Evolutionary conservation across 2,888 invertebrate species (phyloP), one percentile per base, ranked within the genome.

Genomic region (Ethmia dodecea): DNA sequence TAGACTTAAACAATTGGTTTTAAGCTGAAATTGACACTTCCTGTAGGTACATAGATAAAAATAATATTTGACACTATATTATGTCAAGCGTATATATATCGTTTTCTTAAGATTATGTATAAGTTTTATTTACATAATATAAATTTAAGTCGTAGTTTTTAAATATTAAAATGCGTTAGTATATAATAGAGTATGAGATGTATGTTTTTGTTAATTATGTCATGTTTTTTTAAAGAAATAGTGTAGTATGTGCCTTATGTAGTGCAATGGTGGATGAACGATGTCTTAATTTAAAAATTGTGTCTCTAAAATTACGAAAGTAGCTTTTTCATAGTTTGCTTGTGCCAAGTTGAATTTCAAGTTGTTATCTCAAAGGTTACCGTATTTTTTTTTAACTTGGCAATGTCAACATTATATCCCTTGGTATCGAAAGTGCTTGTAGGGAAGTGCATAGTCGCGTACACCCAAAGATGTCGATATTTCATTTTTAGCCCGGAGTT

Each of bases 361-460:
- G n/a, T n/a, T n/a, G n/a, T n/a, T n/a, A n/a, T n/a, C n/a, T n/a
- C 28, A 13, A 20, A 18, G 29, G 31, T 31, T 37, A 31, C 28
- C 31, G 27, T 14, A 5, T n/a, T 36, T 11, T 13, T 27, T 2
- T 25, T 15, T 9, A 25, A 28, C 13, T 28, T 29, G 27, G 36
- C 31, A 15, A 12, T 25, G 10, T 25, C 16, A 8, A 31, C 6
- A 22, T 32, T 28, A 40, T 40, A 40, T 34, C 47, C 41, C 40
- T 50, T 58, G 62, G 52, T 62, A 51, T 53, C 49, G 50, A 50
- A 45, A 55, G 60, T 67, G 60, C 48, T 51, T 16, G 33, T 39
- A 78, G 62, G 81, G 81, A 83, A 83, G 81, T 83, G 81, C 81
- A 77, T 70, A 62, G 43, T 63, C 47, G 56, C 57, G 53, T n/a